Evolutionary conservation across 1,140 invertebrate species (phyloP), one percentile per base, ranked within the genome.

Genomic region (Cotesia glomerata): DNA sequence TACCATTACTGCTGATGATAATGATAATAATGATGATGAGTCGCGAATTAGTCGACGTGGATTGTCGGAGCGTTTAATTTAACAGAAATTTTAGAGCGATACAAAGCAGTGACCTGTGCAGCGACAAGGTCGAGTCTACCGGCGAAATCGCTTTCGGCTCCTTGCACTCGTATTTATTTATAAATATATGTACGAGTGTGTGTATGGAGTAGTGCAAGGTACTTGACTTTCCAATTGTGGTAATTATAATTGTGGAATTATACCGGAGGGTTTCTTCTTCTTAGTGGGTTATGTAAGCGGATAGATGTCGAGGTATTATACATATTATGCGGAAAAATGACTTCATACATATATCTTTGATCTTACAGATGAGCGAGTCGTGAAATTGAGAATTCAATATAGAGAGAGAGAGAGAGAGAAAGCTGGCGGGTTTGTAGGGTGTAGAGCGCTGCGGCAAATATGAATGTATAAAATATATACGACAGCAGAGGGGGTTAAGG

Each of bases 161-260:
- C 16, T 58, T 49, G 9, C 14, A 63, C 45, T 61, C 34, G 49
- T 64, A 49, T 45, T 45, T 45, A 45, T 45, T 9, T 45, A 45
- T 45, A 45, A 9, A 9, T 45, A 45, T 45, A 7, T 45, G 5
- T 45, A 45, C 11, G 11, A 45, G 39, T 5, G 26, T n/a, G 54
- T 51, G 11, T 7, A 11, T 59, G 69, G 16, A 63, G 32, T 16
- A 65, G 13, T 16, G 16, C 62, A 58, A 32, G 32, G 26, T 36
- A 64, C 69, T 71, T 71, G 61, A 54, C 69, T 71, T 49, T 13
- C 61, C 39, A 63, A 64, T 58, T 52, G 61, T 34, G 51, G 61
- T 71, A 71, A 71, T 71, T 71, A 71, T 71, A 71, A 71, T 26
- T 26, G 26, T 26, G 26, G 26, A 26, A 26, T 71, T 65, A 61